Evolutionary conservation across 2,888 invertebrate species (phyloP), one percentile per base, ranked within the genome.

Genomic region (Bedellia somnulentella): DNA sequence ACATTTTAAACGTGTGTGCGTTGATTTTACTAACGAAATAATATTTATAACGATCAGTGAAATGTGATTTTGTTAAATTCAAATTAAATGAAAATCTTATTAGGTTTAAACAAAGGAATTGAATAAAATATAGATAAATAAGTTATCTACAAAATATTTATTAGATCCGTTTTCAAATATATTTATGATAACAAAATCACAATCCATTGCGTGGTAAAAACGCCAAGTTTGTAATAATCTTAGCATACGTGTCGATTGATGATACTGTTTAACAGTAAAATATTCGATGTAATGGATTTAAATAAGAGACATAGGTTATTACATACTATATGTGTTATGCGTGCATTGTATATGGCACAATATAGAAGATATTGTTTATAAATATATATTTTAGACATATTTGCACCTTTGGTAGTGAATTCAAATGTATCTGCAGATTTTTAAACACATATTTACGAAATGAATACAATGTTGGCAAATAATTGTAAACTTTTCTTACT

Each of bases 381-480:
- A 67, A 60, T 62, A 53, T 64, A 67, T 75, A 73, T 75, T 75
- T 75, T 71, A 73, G 73, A 68, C 57, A 63, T 75, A 75, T 75
- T 73, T 75, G 73, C 73, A 75, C 73, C 67, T 58, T 64, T 61
- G 57, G 73, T 71, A 73, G 71, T 63, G 61, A 50, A 63, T 59
- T 58, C 55, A 53, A 58, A 57, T 61, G 62, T 71, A 67, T 62
- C 62, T 58, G 73, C 73, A 68, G 68, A 59, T 53, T 53, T 59
- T 67, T 24, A 9, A 22, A 29, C 24, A 11, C 9, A 30, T 12
- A 24, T 21, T 15, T 18, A 29, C 13, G 22, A 10, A 29, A 25
- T 21, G n/a, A 17, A 32, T 22, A 15, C 10, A 28, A 28, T 5
- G 5, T 37, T 35, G 25, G 32, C 29, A 34, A 34, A 35, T 36